Evolutionary conservation across 2,797 vertebrate genomes (phyloP), one percentile per base, ranked within the genome.

Genomic region (Brotula barbata): DNA sequence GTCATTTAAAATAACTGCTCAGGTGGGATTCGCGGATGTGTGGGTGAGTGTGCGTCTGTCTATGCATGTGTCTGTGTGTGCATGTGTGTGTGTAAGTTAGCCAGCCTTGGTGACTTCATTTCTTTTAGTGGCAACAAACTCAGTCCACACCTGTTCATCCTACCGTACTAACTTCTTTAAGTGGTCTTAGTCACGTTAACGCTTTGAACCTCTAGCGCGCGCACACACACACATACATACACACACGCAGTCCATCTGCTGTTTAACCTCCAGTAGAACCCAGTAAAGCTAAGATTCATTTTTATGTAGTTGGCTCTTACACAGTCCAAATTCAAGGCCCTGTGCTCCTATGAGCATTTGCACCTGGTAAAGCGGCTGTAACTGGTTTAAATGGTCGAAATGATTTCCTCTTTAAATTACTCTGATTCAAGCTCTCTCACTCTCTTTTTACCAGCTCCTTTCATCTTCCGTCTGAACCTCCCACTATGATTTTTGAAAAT

Each of bases 1-100:
- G 72, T 73, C 77, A 77, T 85, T 86, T 86, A 77, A 75, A 85
- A 68, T 83, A 75, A 86, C 79, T 58, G 71, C 78, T 82, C 82
- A 88, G 80, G 78, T 87, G 85, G 83, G 82, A 86, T 28, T 56
- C 11, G 5, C 16, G 22, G 9, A 28, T 28, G 39, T 43, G 43
- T 58, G 55, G 13, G 21, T 58, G 44, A 31, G 53, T 33, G 41
- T 25, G 40, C 39, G 46, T 19, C 17, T 49, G 45, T 47, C 68
- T 40, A 15, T 59, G 33, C 43, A 37, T 50, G 41, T 5, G 44
- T 19, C 58, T 68, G 44, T 28, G 40, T 46, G 42, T 16, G 37
- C 42, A 53, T 28, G 49, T 10, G 21, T 23, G 43, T 48, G 31
- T 34, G 17, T n/a, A 47, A n/a, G 44, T 25, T 8, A 28, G 40